Conservation (phyloP, 2,888 invertebrate species). For the Meloe dianella region DNA sequence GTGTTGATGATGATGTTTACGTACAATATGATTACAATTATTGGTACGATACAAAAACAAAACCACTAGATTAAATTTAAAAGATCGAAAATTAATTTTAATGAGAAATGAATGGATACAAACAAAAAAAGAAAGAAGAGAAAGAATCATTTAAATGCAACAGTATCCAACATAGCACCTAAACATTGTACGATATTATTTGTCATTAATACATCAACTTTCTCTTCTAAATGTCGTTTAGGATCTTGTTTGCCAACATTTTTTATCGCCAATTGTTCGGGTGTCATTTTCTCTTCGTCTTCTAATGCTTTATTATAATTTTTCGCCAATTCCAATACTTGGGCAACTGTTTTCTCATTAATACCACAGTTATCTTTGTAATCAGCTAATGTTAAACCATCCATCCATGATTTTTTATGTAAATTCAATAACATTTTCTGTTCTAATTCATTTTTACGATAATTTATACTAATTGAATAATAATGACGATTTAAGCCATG, state of each 20-base stretch:
- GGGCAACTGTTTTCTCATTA: slow-evolving; percentile 92
- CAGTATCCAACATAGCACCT: slow-evolving; percentile 94
- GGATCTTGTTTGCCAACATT: slow-evolving; percentile 99
- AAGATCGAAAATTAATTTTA: too few species aligned
- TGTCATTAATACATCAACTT: slow-evolving; percentile 95
- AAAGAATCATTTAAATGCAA: slow-evolving; percentile 86
- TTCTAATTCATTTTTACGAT: slow-evolving; percentile 97
- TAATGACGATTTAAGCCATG: slow-evolving; percentile 99
- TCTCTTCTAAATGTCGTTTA: slow-evolving; percentile 98
- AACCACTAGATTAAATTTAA: too few species aligned
- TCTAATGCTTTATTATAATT: slow-evolving; percentile 91
- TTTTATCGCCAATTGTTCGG: slow-evolving; percentile 98
- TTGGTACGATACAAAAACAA: too few species aligned
- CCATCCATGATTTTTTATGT: slow-evolving; percentile 99
- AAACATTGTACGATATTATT: slow-evolving; percentile 97
- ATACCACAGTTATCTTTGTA: slow-evolving; percentile 91
- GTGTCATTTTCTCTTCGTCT: slow-evolving; percentile 99
- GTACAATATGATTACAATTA: too few species aligned
- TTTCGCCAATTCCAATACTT: slow-evolving; percentile 97
- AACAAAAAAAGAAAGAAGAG: too few species aligned
- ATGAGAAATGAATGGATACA: too few species aligned
- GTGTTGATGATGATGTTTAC: too few species aligned
- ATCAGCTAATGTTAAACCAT: slow-evolving; percentile 88
- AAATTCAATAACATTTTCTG: slow-evolving; percentile 99
- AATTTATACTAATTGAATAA: slow-evolving; percentile 99